Percentiles rank a stretch among this genome's conserved stretches.
Evolutionary conservation across 2,797 vertebrate species (phyloP).

Genomic region (Spondyliosoma cantharus): DNA sequence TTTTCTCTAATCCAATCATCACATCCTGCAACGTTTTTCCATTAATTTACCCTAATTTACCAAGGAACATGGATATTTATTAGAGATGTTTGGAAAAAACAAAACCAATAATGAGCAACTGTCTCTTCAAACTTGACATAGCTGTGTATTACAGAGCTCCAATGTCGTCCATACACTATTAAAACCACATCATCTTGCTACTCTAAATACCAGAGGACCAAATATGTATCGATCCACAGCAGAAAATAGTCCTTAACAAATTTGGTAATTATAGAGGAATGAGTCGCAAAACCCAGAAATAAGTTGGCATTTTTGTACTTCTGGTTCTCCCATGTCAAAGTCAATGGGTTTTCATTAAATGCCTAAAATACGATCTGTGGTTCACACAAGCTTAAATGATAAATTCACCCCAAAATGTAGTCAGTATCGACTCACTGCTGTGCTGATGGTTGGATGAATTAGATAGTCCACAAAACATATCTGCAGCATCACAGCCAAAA

Average conservation of each 20-base stretch:
- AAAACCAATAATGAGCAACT: not conserved
- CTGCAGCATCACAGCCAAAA: too few species aligned
- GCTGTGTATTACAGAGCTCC: not conserved
- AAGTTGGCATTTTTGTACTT: too few species aligned
- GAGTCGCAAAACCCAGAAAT: too few species aligned
- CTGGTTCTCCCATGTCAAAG: too few species aligned
- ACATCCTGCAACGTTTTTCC: not conserved
- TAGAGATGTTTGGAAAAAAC: not conserved
- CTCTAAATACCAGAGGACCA: not conserved
- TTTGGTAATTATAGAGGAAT: too few species aligned
- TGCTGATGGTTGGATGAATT: too few species aligned
- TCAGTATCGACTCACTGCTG: too few species aligned
- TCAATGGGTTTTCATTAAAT: too few species aligned
- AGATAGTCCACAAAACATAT: too few species aligned
- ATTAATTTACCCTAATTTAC: conserved; percentile 1
- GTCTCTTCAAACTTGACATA: not conserved
- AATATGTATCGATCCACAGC: not conserved
- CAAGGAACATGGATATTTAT: not conserved
- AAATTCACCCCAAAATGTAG: too few species aligned
- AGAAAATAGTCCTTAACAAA: not conserved
- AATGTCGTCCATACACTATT: not conserved
- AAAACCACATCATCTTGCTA: not conserved
- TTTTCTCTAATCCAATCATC: conserved; percentile 30
- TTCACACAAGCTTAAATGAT: too few species aligned
- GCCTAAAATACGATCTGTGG: too few species aligned